These are phyloP conservation scores for Coregonus ussuriensis DNA, from an alignment of 2,797 vertebrate species.

Conservation along the genomic window DNA sequence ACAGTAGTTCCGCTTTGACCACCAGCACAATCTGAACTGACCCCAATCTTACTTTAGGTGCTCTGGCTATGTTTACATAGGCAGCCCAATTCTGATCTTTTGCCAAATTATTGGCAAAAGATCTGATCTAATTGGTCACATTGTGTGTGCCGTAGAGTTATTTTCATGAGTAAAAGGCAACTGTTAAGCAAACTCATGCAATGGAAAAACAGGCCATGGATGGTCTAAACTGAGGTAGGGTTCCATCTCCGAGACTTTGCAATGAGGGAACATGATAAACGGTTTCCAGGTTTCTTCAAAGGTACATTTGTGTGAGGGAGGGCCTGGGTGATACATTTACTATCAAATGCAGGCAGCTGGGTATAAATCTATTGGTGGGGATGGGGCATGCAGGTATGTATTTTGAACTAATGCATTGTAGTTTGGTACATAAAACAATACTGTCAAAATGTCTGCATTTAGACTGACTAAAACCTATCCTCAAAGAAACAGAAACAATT, in stretches of 20 bases:
- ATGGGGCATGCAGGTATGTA: not conserved
- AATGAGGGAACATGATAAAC: slow-evolving; percentile 35
- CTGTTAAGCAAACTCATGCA: not conserved
- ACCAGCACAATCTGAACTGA: not conserved
- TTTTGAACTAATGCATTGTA: not conserved
- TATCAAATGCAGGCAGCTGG: not conserved
- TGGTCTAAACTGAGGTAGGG: slow-evolving; percentile 39
- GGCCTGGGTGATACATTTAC: slow-evolving; percentile 1
- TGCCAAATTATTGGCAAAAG: too few relatives aligned
- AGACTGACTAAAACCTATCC: not conserved
- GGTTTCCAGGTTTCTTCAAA: slow-evolving; percentile 54
- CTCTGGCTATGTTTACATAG: too few relatives aligned
- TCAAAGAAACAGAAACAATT: not conserved
- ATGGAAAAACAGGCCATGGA: slow-evolving; percentile 36
- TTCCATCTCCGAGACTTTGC: slow-evolving; percentile 26
- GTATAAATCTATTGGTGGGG: not conserved
- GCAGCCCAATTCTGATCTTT: too few relatives aligned
- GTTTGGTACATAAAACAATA: not conserved
- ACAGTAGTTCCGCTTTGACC: not conserved
- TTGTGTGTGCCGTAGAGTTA: not conserved
- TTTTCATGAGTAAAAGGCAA: not conserved
- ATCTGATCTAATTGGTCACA: too few relatives aligned
- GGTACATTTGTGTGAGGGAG: slow-evolving; percentile 29
- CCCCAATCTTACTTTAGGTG: not conserved
- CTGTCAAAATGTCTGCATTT: not conserved